Base-by-base conservation (phyloP, 2,113 vertebrate genomes). In the Callospermophilus lateralis region DNA sequence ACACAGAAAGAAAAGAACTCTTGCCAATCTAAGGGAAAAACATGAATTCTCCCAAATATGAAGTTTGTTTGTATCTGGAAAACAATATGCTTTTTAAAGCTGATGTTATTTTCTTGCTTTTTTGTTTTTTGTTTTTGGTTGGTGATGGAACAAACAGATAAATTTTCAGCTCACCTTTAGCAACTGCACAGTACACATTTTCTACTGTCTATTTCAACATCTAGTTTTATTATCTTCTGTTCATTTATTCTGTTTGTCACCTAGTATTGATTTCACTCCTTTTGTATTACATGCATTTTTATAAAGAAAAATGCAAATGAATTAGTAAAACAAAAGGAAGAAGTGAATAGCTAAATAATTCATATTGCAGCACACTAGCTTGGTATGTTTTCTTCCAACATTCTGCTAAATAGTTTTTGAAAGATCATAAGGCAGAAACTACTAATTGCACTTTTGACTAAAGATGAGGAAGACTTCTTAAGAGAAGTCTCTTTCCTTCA, bases 201-300 rank as follows among this genome's bases (percentile, higher is more conserved):
- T 86, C 65, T 74, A 45, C 45, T 80, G 8, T 70, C 7, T 32
- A 34, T 37, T 45, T 93, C 3, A 93, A 93, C 42, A 22, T 68
- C 8, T 55, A 22, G n/a, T 39, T 73, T 74, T 48, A 87, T 74
- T 92, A 45, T 37, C 84, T 95, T 93, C 70, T 84, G n/a, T 80
- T 19, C 34, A 84, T 77, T 72, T 53, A 16, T 92, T 93, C 39
- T 17, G 93, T 76, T 89, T 91, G 39, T 22, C 48, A 39, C 48
- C 65, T 76, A 76, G 55, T 88, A 94, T 72, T 74, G 30, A 94
- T 70, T 94, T 90, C 16, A 79, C 17, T 83, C 10, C 28, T 45
- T 90, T 55, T 32, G 20, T 26, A 48, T 51, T 53, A 73, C 6
- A 4, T 80, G 4, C 8, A 79, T 24, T 92, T 95, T 92, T 90